Conservation (phyloP, 2,888 invertebrate genomes). For the Pimpla rufipes region DNA sequence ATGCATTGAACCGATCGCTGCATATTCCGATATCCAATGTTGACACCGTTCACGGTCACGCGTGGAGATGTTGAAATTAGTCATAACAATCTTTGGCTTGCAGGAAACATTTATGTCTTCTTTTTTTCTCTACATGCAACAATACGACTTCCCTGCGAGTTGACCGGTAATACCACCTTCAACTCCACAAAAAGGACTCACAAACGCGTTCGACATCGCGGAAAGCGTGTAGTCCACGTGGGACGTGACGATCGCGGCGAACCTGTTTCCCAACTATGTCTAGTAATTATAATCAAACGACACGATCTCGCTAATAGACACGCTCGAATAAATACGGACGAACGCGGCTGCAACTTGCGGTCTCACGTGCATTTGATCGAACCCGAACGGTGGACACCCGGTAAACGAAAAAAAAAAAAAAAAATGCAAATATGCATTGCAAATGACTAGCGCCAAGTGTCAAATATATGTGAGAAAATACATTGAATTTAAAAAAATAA, state of each 20-base stretch:
- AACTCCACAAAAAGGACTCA: slow-evolving; percentile 17
- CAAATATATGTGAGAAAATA: neutral
- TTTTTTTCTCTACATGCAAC: neutral
- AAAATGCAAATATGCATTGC: neutral
- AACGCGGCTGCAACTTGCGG: neutral
- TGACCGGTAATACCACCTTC: neutral
- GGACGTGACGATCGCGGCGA: slow-evolving; percentile 39
- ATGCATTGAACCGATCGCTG: neutral
- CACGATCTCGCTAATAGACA: slow-evolving; percentile 52
- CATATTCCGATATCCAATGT: neutral
- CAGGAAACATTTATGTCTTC: neutral
- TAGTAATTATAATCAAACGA: slow-evolving; percentile 47
- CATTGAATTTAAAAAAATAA: no score
- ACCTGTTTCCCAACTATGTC: slow-evolving; percentile 54
- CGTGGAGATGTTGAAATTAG: neutral
- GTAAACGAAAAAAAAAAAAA: neutral
- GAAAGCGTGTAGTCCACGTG: slow-evolving; percentile 36
- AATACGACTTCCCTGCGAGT: neutral
- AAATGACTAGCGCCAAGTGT: neutral
- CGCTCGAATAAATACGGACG: slow-evolving; percentile 58
- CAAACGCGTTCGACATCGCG: slow-evolving; percentile 23
- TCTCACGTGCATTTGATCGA: neutral
- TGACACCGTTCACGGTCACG: neutral
- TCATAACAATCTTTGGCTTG: neutral
- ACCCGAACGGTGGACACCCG: neutral